Conservation (phyloP, 2,888 invertebrate genomes). For the Drosophila ustulata region DNA sequence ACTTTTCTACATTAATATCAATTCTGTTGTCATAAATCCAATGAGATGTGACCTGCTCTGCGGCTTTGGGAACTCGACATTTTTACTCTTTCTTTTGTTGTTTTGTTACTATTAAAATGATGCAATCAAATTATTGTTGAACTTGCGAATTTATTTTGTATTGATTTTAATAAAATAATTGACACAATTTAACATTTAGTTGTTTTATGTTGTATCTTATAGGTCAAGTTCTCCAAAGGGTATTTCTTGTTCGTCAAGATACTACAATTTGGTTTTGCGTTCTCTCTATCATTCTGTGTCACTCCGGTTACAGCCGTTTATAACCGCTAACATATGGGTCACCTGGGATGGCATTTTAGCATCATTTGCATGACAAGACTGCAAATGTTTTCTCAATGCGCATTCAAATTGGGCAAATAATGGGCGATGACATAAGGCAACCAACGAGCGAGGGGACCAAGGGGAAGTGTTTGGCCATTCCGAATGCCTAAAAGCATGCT, state of each 20-base stretch:
- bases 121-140: neutral
- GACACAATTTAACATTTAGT: neutral
- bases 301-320: slow-evolving; percentile 55
- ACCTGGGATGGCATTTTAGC: slow-evolving; percentile 68
- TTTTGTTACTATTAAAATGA: neutral
- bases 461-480: slow-evolving; percentile 23
- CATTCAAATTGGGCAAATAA: slow-evolving; percentile 69
- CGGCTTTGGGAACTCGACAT: slow-evolving; percentile 47
- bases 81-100: slow-evolving; percentile 40
- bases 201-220: no score
- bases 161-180: neutral
- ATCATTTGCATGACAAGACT: slow-evolving; percentile 68
- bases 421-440: slow-evolving; percentile 24
- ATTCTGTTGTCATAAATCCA: slow-evolving; percentile 82
- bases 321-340: slow-evolving; percentile 74
- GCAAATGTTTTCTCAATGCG: slow-evolving; percentile 65
- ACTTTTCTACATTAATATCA: slow-evolving; percentile 80
- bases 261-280: no score
- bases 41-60: slow-evolving; percentile 64
- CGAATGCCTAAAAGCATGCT: slow-evolving; percentile 51
- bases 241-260: slow-evolving; percentile 6
- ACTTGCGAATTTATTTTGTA: neutral
- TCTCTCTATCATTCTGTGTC: neutral
- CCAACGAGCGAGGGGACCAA: neutral
- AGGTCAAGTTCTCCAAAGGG: neutral